A percentile compares a stretch with the other conserved stretches of the same genome.
Evolutionary conservation across 2,113 vertebrate genomes (phyloP).

Genomic region (Eudyptes chrysolophus): DNA sequence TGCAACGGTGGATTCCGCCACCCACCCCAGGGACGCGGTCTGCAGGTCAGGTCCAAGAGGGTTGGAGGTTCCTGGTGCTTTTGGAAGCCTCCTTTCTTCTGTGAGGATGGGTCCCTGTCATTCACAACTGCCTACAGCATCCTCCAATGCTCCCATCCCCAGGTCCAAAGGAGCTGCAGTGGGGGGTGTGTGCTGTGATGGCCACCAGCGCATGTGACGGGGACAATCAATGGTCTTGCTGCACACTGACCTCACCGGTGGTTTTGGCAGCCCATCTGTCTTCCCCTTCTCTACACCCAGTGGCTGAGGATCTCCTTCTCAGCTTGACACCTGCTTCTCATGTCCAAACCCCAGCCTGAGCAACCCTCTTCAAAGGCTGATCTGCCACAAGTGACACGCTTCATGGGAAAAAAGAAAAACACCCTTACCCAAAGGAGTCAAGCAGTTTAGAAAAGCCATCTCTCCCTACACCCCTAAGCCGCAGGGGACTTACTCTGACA

Average conservation of each 20-base stretch:
- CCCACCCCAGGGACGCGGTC: rapidly evolving
- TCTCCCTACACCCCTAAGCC: background rate
- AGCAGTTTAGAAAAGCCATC: background rate
- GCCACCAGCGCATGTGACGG: rapidly evolving
- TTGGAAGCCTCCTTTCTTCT: background rate
- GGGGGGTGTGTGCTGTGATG: background rate
- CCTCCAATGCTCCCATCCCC: background rate
- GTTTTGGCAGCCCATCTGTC: background rate
- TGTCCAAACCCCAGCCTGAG: background rate
- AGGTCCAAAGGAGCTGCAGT: background rate
- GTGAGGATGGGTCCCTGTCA: background rate
- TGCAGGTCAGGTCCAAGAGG: background rate
- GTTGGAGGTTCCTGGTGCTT: background rate
- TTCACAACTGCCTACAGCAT: background rate
- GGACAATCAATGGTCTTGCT: background rate
- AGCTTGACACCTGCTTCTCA: background rate
- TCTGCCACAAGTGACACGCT: background rate
- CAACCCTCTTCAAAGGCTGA: background rate
- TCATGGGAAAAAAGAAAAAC: background rate
- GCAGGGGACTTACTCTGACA: background rate
- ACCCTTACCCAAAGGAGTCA: background rate
- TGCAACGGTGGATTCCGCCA: rapidly evolving
- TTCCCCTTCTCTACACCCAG: background rate
- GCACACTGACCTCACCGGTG: rapidly evolving
- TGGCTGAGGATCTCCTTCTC: background rate